Percentiles rank a stretch among this genome's conserved stretches.
Conservation (phyloP, 1,140 invertebrate genomes). For the Drosophila sp. region DNA sequence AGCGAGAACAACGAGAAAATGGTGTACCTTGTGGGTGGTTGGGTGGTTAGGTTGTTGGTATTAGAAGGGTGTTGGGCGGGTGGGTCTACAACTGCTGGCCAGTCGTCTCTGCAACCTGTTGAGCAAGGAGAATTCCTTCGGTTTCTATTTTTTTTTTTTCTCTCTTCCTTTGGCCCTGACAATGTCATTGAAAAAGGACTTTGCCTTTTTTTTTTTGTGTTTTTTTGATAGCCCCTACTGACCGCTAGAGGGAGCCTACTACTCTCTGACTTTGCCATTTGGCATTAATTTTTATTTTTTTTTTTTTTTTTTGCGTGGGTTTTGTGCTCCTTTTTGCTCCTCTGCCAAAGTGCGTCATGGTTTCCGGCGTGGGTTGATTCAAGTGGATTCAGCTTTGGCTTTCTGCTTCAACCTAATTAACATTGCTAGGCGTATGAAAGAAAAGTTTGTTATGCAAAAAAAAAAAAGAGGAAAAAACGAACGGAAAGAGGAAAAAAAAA, state of each 20-base stretch:
- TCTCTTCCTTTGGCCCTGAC: conserved; percentile 47
- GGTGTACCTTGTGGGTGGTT: background rate
- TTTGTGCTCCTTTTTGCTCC: background rate
- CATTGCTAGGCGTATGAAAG: conserved; percentile 11
- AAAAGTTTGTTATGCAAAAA: conserved; percentile 13
- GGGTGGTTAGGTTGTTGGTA: background rate
- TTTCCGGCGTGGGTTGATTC: conserved; percentile 9
- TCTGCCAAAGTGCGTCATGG: conserved; percentile 3
- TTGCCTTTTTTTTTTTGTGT: background rate
- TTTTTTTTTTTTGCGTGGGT: conserved; percentile 5
- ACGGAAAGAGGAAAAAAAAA: background rate
- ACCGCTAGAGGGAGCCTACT: background rate
- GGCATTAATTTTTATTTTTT: background rate
- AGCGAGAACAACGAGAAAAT: conserved; percentile 14
- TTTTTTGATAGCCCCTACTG: background rate
- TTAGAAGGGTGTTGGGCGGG: background rate
- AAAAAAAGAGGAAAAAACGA: background rate
- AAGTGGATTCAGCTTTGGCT: conserved; percentile 8
- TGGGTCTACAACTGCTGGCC: conserved; percentile 9
- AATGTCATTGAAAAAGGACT: conserved; percentile 66
- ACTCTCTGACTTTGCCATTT: background rate
- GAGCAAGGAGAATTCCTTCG: conserved; percentile 28
- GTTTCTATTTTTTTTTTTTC: background rate
- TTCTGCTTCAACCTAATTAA: conserved; percentile 7
- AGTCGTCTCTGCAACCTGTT: conserved; percentile 56